These are phyloP conservation scores for Phortica okadai DNA, from an alignment of 2,888 invertebrate species.

Conservation along the genomic window DNA sequence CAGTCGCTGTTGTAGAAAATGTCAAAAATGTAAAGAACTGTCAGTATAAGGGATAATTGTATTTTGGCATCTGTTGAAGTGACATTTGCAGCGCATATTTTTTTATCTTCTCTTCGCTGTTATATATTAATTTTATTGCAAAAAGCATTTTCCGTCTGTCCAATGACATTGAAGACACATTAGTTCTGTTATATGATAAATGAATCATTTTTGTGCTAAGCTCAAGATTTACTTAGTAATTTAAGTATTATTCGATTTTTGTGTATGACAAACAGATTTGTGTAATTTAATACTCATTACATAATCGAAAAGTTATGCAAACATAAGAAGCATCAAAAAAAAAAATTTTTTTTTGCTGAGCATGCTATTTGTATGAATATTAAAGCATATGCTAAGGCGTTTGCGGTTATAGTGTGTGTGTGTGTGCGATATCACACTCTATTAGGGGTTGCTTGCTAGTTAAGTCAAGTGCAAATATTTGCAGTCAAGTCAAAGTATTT, in stretches of 20 bases:
- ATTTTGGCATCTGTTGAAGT: slow-evolving; percentile 18
- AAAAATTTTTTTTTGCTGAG: slow-evolving; percentile 57
- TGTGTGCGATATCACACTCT: slow-evolving; percentile 5
- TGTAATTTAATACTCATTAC: slow-evolving; percentile 70
- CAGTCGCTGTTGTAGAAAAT: slow-evolving; percentile 28
- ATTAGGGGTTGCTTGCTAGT: slow-evolving; percentile 58
- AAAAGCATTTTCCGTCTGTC: background rate
- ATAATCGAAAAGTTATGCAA: slow-evolving; percentile 56
- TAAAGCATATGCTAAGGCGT: slow-evolving; percentile 27
- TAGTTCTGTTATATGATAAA: slow-evolving; percentile 57
- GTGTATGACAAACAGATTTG: slow-evolving; percentile 49
- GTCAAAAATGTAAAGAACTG: slow-evolving; percentile 18
- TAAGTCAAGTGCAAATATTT: slow-evolving; percentile 70
- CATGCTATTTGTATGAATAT: slow-evolving; percentile 23
- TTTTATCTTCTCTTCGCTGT: background rate
- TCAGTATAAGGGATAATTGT: slow-evolving; percentile 47
- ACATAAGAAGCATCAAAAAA: slow-evolving; percentile 49
- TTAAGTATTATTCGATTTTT: slow-evolving; percentile 56
- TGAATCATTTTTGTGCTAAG: slow-evolving; percentile 51
- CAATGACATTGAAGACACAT: slow-evolving; percentile 16
- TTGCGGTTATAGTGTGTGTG: background rate
- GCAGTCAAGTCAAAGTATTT: slow-evolving; percentile 65
- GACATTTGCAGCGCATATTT: background rate
- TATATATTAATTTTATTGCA: background rate
- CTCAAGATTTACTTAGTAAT: slow-evolving; percentile 63